These are phyloP conservation scores for Maccullochella peelii DNA, from an alignment of 2,113 vertebrate species.

Conservation along the genomic window DNA sequence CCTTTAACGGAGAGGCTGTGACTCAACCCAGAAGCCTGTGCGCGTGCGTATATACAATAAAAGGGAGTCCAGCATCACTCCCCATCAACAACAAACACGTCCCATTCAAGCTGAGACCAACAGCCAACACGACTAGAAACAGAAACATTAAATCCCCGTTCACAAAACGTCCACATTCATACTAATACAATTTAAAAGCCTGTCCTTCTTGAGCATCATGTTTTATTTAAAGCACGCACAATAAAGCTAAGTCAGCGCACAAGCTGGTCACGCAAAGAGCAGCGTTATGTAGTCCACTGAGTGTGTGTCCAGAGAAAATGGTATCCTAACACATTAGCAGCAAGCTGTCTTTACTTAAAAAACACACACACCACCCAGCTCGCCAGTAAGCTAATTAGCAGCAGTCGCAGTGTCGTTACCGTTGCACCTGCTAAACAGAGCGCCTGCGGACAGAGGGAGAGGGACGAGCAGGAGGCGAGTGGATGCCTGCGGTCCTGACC, in stretches of 20 bases:
- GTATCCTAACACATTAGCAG: constrained; percentile 7
- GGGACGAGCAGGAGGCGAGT: constrained; percentile 43
- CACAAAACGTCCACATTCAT: not conserved
- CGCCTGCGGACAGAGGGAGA: constrained; percentile 58
- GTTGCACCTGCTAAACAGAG: constrained; percentile 63
- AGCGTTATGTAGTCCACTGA: not conserved
- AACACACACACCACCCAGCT: constrained; percentile 7
- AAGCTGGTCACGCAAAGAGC: constrained; percentile 57
- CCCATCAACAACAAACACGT: constrained; percentile 70
- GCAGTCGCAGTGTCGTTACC: constrained; percentile 55
- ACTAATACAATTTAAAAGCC: not conserved
- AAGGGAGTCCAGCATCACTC: constrained; percentile 57
- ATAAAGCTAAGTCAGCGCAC: constrained; percentile 65
- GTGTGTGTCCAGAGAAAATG: constrained; percentile 24
- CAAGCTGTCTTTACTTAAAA: constrained; percentile 25
- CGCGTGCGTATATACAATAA: constrained; percentile 5
- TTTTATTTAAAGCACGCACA: constrained; percentile 57
- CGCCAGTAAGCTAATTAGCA: constrained; percentile 69
- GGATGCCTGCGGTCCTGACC: constrained; percentile 51
- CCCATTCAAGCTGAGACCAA: constrained; percentile 51
- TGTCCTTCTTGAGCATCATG: constrained; percentile 17
- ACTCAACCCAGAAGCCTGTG: constrained; percentile 42
- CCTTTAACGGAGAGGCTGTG: constrained; percentile 49
- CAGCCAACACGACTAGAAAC: constrained; percentile 28
- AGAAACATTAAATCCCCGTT: not conserved